Percentiles rank a stretch among this genome's conserved stretches.
Conservation (phyloP, 2,888 invertebrate species). For the Rhingia rostrata region DNA sequence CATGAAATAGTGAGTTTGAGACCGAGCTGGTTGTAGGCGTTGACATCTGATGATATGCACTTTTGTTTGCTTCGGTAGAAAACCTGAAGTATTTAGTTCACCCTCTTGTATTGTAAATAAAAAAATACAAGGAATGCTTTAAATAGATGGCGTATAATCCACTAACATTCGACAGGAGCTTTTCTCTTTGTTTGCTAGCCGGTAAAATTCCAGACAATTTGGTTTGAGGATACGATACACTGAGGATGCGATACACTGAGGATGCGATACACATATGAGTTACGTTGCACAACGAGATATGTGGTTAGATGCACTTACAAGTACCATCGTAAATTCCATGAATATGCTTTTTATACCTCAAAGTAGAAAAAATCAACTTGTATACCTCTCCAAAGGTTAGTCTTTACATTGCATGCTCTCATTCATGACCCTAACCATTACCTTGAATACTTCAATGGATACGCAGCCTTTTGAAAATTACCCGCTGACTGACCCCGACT, state of each 20-base stretch:
- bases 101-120: too few relatives aligned
- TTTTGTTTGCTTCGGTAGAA: too few relatives aligned
- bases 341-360: neutral
- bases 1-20: too few relatives aligned
- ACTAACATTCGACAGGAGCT: constrained; percentile 1
- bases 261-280: neutral
- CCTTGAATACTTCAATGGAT: constrained; percentile 2
- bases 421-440: neutral
- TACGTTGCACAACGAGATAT: neutral
- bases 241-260: neutral
- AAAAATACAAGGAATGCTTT: neutral
- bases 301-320: constrained; percentile 1
- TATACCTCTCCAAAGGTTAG: neutral
- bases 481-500: constrained; percentile 23
- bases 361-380: neutral
- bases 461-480: neutral
- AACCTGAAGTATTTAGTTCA: too few relatives aligned
- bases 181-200: neutral
- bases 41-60: too few relatives aligned
- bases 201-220: constrained; percentile 2
- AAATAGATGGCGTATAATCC: neutral
- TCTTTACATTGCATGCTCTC: neutral
- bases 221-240: neutral
- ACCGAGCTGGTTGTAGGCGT: too few relatives aligned
- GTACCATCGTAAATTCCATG: neutral